Evolutionary conservation across 1,140 invertebrate genomes (phyloP), one percentile per base, ranked within the genome.

Genomic region (Heliconius hermathena): DNA sequence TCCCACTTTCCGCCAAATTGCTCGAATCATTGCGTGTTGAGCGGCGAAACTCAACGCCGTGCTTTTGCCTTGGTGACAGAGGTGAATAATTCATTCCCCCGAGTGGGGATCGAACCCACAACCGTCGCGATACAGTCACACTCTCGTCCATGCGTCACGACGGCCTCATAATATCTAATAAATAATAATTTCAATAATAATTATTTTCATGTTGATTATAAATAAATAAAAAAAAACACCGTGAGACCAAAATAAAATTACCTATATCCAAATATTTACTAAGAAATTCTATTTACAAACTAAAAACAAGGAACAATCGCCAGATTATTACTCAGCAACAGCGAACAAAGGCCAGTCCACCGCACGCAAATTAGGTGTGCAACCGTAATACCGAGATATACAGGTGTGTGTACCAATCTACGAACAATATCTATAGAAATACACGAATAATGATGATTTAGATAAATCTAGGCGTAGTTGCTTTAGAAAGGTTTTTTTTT

Each of bases 331-430:
- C 57, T 26, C 57, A 66, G 57, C 22, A 16, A 29, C 22, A 16
- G 3, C 57, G 3, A 66, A 66, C 57, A 66, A 66, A 66, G 57
- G 3, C 57, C 22, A 66, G 57, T 66, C 11, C 57, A 22, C 22
- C n/a, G 13, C 57, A 66, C 57, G 57, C 57, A 66, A 66, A 66
- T 66, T 66, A 26, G 57, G 57, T 66, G 57, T 66, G 22, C 57
- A 29, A 26, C 22, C 57, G 57, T 29, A 66, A 66, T 66, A 26
- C 22, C 22, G n/a, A 66, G 57, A 22, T 66, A 66, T 66, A 66
- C 57, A 13, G 57, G 22, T n/a, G 11, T 29, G 22, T 26, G 57
- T 66, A 26, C 22, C 57, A 66, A 66, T 66, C n/a, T 16, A 66
- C 22, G 8, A 66, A 66, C 57, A 66, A 66, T 66, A 29, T 9